phyloP scores from a whole-genome alignment of 1,140 invertebrate species.

The Hydropsyche tenuis region DNA sequence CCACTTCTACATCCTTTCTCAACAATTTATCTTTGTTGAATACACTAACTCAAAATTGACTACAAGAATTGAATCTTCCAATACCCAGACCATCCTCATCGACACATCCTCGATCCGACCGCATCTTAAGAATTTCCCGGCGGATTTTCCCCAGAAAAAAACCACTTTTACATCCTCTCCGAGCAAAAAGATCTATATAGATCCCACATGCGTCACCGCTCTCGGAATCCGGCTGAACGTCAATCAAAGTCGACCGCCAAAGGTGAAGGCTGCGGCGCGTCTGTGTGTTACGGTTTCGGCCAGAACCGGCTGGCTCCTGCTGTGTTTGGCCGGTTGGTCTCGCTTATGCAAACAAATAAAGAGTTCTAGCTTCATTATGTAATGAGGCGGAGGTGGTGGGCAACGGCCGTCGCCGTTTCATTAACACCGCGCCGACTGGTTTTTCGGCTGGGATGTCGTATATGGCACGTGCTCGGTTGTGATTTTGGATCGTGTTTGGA shows the following conservation, averaged over 20 bases:
- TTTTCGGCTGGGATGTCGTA: background rate
- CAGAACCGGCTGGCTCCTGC: background rate
- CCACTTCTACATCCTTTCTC: too few species aligned
- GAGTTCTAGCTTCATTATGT: conserved; percentile 24
- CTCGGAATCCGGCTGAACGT: background rate
- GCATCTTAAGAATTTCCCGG: too few species aligned
- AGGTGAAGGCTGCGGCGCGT: conserved; percentile 14
- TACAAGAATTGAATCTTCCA: too few species aligned
- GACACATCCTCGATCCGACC: too few species aligned
- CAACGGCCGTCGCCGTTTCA: conserved; percentile 19
- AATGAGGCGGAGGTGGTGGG: background rate
- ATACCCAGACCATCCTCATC: too few species aligned
- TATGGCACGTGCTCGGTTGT: background rate
- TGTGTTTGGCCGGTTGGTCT: conserved; percentile 9
- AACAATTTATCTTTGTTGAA: too few species aligned
- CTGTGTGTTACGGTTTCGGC: conserved; percentile 15
- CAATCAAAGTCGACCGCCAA: conserved; percentile 14
- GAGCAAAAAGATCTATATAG: too few species aligned
- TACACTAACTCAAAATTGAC: too few species aligned
- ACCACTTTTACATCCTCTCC: too few species aligned
- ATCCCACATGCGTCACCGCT: too few species aligned
- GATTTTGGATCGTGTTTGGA: too few species aligned
- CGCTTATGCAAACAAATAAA: conserved; percentile 34
- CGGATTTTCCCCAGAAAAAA: too few species aligned
- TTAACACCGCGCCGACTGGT: conserved; percentile 31